These are phyloP conservation scores for Hippocampus abdominalis DNA, from an alignment of 2,113 vertebrate species.

Conservation along the genomic window DNA sequence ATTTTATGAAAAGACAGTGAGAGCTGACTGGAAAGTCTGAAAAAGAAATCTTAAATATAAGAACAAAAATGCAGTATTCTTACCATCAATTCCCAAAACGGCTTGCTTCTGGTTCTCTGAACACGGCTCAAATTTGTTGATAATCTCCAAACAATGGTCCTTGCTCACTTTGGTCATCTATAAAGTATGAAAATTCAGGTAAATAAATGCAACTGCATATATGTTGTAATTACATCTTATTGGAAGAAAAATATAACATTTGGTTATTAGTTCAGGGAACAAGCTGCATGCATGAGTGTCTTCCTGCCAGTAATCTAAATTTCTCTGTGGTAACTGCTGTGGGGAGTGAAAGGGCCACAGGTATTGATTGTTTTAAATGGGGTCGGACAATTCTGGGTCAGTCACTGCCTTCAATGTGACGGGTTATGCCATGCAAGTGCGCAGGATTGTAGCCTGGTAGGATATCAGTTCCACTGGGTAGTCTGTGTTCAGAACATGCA, in stretches of 20 bases:
- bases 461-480: neutral
- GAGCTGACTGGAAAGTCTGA: neutral
- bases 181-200: conserved; percentile 15
- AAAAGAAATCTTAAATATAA: neutral
- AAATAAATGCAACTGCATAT: neutral
- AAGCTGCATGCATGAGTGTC: neutral
- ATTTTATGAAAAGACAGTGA: neutral
- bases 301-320: conserved; percentile 21
- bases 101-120: conserved; percentile 84
- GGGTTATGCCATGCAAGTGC: neutral
- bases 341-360: conserved; percentile 59
- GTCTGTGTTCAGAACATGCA: neutral
- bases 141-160: conserved; percentile 85
- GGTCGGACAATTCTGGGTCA: neutral
- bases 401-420: neutral
- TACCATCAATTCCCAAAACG: conserved; percentile 92
- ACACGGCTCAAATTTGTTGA: conserved; percentile 92
- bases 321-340: conserved; percentile 20
- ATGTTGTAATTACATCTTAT: neutral
- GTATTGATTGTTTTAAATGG: conserved; percentile 55
- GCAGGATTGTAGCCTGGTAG: neutral
- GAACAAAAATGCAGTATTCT: conserved; percentile 24
- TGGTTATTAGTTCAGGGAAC: neutral
- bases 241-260: neutral
- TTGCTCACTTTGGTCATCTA: conserved; percentile 87